Percentiles rank a stretch among this genome's conserved stretches.
phyloP scores from a whole-genome alignment of 2,113 vertebrate genomes.

The Scolopax mira region DNA sequence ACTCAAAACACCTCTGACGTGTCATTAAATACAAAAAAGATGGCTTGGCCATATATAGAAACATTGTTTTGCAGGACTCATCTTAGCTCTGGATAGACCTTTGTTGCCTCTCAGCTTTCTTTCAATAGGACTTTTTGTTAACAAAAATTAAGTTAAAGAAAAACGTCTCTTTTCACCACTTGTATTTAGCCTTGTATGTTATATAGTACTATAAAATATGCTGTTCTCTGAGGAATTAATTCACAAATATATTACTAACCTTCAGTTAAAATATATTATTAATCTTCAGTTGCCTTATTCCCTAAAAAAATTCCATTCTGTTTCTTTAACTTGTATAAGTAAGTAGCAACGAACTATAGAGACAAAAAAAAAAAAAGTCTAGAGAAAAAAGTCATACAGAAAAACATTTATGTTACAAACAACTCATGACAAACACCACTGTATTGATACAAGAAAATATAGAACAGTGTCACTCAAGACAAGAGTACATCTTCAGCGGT shows the following conservation, averaged over 20 bases:
- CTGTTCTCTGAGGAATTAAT: neutral
- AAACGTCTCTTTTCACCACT: neutral
- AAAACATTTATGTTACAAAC: neutral
- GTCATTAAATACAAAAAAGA: neutral
- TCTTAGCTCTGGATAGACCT: neutral
- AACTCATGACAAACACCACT: neutral
- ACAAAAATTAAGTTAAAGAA: neutral
- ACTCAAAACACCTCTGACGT: neutral
- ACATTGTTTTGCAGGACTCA: neutral
- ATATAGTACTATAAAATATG: neutral
- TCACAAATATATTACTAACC: neutral
- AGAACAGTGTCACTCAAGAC: neutral
- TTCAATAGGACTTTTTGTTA: neutral
- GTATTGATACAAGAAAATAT: neutral
- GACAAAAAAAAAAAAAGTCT: neutral
- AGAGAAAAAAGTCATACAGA: neutral
- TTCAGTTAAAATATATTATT: neutral
- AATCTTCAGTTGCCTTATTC: neutral
- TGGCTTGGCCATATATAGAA: neutral
- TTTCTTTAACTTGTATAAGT: neutral
- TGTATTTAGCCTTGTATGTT: neutral
- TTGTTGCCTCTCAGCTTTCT: neutral
- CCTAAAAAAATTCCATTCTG: neutral
- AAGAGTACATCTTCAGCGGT: neutral
- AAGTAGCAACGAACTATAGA: neutral